These are phyloP conservation scores for Mus minutoides DNA, from an alignment of 2,797 vertebrate genomes.

Conservation along the genomic window DNA sequence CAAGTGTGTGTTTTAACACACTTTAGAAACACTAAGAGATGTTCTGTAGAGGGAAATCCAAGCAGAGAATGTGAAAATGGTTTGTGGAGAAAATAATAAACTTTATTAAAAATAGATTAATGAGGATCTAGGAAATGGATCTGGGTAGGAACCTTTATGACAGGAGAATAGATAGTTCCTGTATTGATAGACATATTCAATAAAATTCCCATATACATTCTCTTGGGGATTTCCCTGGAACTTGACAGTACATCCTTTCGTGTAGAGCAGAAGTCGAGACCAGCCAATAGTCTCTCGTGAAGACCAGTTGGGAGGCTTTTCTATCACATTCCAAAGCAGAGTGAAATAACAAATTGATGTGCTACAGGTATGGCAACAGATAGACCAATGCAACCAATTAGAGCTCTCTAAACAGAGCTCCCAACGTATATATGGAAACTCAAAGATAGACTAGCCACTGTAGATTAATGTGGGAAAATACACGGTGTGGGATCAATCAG, in stretches of 20 bases:
- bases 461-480: neutral
- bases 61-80: neutral
- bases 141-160: neutral
- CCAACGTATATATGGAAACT: neutral
- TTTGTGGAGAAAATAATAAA: constrained; percentile 27
- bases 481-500: neutral
- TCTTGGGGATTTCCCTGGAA: neutral
- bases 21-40: neutral
- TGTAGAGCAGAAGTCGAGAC: neutral
- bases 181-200: neutral
- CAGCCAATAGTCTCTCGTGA: neutral
- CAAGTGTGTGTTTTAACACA: neutral
- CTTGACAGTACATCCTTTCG: neutral
- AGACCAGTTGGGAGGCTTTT: neutral
- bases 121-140: neutral
- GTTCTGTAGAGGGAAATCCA: neutral
- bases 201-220: neutral
- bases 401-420: neutral
- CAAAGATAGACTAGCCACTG: neutral
- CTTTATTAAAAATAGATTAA: constrained; percentile 7
- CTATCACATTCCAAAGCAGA: neutral
- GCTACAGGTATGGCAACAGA: neutral
- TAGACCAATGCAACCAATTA: neutral
- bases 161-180: neutral
- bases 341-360: neutral